A percentile compares a stretch with the other conserved stretches of the same genome.
These are phyloP conservation scores for Xerus rutilus DNA, from an alignment of 2,797 vertebrate genomes.

Conservation along the genomic window DNA sequence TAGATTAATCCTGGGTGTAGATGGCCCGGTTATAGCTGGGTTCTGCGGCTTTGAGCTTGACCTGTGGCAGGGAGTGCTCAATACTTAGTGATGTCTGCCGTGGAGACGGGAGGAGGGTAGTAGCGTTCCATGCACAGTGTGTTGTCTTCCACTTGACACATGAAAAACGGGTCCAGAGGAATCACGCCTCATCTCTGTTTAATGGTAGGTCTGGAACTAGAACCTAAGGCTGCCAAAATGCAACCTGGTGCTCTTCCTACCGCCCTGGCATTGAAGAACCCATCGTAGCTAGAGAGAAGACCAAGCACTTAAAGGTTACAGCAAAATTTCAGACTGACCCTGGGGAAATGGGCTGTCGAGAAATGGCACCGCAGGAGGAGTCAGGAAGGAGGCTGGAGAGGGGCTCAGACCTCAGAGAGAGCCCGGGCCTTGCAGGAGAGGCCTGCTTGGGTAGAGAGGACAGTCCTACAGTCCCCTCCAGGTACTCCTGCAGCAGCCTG, in stretches of 20 bases:
- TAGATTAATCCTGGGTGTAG: neutral
- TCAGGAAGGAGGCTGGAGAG: neutral
- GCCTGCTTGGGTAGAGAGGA: neutral
- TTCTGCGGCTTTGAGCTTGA: neutral
- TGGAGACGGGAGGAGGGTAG: fast-evolving
- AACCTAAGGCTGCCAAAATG: neutral
- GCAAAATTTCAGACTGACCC: neutral
- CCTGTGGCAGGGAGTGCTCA: too few species aligned
- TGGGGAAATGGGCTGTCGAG: neutral
- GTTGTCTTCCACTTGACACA: neutral
- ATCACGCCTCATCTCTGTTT: neutral
- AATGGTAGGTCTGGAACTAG: neutral
- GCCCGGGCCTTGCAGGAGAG: neutral
- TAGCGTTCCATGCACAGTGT: fast-evolving
- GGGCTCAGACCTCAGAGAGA: neutral
- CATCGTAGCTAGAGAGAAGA: neutral
- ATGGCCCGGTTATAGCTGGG: neutral
- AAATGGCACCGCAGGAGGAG: neutral
- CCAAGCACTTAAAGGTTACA: fast-evolving
- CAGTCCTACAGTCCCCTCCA: neutral
- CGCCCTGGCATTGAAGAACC: neutral
- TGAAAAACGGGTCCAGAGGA: neutral
- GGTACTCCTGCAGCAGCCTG: neutral
- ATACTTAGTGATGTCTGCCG: neutral
- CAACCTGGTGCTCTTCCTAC: neutral